Base-by-base conservation (phyloP, 2,888 invertebrate genomes). In the Drosophila phalerata region DNA sequence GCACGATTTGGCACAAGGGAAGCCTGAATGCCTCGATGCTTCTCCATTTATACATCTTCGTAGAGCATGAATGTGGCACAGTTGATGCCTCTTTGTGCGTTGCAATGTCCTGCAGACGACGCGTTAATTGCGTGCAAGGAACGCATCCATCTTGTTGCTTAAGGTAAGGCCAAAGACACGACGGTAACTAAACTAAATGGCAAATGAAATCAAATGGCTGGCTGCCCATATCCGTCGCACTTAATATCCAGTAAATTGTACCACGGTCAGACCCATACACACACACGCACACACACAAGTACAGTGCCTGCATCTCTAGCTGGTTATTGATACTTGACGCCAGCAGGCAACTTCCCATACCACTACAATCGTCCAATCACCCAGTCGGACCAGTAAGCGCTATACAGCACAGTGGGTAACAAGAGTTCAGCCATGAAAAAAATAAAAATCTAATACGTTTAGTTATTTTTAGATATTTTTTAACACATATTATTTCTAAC, bases 191-290 rank as follows among this genome's bases (percentile, higher is more conserved):
- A 70, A 66, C 47, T 55, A 66, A 63, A 69, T 66, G 63, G 69
- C 72, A 69, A 75, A 75, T 72, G 72, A 77, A 77, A 78, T 78
- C 78, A 75, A 77, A 75, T 69, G 75, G 71, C 68, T 75, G 62
- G 74, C 72, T 63, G 60, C 51, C 60, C 74, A 70, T 77, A 63
- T 65, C 55, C 74, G 52, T 60, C 55, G 57, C 63, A 66, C 47
- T 69, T 76, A 69, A 75, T 58, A 60, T 63, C 43, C 25, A 67
- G 71, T 62, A 71, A 56, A 73, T 71, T 71, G 67, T 67, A 52
- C 38, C 48, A 73, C 40, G 19, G 30, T 34, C 52, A 48, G 11
- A 60, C 55, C n/a, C 62, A 43, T 13, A 19, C 37, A 40, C 52
- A 63, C 58, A 40, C 62, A 43, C 58, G 42, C 37, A 49, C 40